A percentile compares a stretch with the other conserved stretches of the same genome.
Evolutionary conservation across 2,113 vertebrate genomes (phyloP).

Genomic region (Carassius carassius): DNA sequence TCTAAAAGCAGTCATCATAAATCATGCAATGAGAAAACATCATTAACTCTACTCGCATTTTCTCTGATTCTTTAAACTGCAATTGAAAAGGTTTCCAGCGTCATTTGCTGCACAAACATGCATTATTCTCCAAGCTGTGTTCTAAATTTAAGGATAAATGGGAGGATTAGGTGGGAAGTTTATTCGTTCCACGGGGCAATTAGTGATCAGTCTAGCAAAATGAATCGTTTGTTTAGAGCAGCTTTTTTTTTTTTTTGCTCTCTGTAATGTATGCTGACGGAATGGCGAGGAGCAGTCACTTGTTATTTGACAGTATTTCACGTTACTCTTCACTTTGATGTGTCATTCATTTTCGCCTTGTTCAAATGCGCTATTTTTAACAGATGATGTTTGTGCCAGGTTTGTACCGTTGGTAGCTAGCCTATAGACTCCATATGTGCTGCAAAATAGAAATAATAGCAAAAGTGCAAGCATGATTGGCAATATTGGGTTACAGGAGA

Average conservation of each 20-base stretch:
- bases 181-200: slow-evolving; percentile 44
- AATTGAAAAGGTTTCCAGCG: slow-evolving; percentile 43
- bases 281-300: background rate
- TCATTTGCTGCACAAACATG: slow-evolving; percentile 25
- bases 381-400: background rate
- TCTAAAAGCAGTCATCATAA: slow-evolving; percentile 34
- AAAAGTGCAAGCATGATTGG: background rate
- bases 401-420: background rate
- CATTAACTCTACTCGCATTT: slow-evolving; percentile 40
- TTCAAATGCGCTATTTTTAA: background rate
- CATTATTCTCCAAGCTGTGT: slow-evolving; percentile 31
- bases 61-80: slow-evolving; percentile 29
- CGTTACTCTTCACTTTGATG: slow-evolving; percentile 13
- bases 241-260: background rate
- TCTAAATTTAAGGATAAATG: slow-evolving; percentile 39
- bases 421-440: slow-evolving; percentile 8
- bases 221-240: slow-evolving; percentile 34
- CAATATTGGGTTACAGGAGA: background rate
- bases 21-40: slow-evolving; percentile 51
- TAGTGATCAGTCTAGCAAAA: slow-evolving; percentile 37
- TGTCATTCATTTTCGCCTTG: background rate
- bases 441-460: background rate
- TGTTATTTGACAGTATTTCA: slow-evolving; percentile 17
- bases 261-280: background rate
- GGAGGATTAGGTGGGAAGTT: slow-evolving; percentile 33